These are phyloP conservation scores for Deilephila elpenor DNA, from an alignment of 2,888 invertebrate genomes.

Conservation along the genomic window DNA sequence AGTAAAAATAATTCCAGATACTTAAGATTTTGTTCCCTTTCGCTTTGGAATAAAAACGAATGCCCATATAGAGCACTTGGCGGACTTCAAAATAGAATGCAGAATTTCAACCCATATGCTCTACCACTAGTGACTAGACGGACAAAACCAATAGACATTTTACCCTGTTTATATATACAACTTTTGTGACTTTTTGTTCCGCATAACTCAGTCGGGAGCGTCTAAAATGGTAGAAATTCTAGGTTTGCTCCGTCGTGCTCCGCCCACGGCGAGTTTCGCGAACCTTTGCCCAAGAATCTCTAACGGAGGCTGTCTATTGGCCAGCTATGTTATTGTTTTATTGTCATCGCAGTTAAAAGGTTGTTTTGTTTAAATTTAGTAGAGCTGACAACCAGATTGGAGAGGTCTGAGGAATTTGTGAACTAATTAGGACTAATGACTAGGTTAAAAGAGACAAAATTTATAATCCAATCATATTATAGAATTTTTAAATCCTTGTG, in stretches of 20 bases:
- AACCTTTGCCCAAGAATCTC: constrained; percentile 50
- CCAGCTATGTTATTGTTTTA: constrained; percentile 25
- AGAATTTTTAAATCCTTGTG: no score
- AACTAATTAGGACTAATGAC: background rate
- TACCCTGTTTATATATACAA: background rate
- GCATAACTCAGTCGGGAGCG: constrained; percentile 7
- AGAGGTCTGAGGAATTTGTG: background rate
- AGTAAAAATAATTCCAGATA: no score
- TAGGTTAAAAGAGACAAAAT: no score
- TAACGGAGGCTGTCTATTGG: constrained; percentile 56
- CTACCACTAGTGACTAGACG: no score
- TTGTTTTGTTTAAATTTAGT: background rate
- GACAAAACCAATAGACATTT: no score
- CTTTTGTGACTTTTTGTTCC: constrained; percentile 1
- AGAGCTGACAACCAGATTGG: background rate
- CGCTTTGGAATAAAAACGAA: no score
- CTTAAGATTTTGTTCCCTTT: no score
- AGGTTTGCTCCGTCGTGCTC: constrained; percentile 39
- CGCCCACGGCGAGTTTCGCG: constrained; percentile 41
- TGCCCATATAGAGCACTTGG: no score
- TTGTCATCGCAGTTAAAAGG: background rate
- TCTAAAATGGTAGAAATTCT: constrained; percentile 49
- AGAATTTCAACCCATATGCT: no score
- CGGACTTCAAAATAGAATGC: no score
- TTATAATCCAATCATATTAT: no score